Evolutionary conservation across 1,140 invertebrate species (phyloP).

Genomic region (Anthonomus grandis): DNA sequence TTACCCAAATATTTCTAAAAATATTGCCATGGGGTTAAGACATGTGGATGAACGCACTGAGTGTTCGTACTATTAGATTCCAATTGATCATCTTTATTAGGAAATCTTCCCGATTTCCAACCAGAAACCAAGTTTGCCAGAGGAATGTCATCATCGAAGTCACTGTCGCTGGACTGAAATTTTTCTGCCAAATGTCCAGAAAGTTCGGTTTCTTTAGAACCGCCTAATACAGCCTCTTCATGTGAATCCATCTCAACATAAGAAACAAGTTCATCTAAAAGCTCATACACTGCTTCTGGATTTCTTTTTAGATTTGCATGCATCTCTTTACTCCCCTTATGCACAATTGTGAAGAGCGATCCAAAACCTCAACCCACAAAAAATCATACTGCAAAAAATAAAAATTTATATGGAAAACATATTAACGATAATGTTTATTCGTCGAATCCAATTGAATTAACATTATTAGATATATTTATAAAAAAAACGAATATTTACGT

Average conservation of each 20-base stretch:
- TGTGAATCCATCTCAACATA: not conserved
- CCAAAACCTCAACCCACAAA: not conserved
- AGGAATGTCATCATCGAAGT: not conserved
- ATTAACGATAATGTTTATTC: not conserved
- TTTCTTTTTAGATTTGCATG: not conserved
- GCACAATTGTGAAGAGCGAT: constrained; percentile 1
- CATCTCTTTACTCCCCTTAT: not conserved
- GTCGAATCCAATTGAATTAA: not conserved
- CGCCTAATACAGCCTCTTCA: not conserved
- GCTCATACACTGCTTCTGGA: constrained; percentile 1
- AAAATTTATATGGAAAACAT: not conserved
- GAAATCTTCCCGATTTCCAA: not conserved
- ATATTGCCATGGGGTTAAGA: not conserved
- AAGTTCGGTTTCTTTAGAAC: not conserved
- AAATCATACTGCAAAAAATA: not conserved
- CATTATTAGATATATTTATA: not conserved
- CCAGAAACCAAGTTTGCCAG: not conserved
- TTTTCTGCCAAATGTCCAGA: not conserved
- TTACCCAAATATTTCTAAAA: not conserved
- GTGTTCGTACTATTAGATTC: not conserved
- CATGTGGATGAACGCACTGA: too few relatives aligned
- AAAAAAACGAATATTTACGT: not conserved
- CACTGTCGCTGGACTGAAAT: constrained; percentile 1
- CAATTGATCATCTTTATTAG: too few relatives aligned
- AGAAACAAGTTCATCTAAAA: not conserved